Evolutionary conservation across 2,113 vertebrate species (phyloP).

Genomic region (Clarias magur): DNA sequence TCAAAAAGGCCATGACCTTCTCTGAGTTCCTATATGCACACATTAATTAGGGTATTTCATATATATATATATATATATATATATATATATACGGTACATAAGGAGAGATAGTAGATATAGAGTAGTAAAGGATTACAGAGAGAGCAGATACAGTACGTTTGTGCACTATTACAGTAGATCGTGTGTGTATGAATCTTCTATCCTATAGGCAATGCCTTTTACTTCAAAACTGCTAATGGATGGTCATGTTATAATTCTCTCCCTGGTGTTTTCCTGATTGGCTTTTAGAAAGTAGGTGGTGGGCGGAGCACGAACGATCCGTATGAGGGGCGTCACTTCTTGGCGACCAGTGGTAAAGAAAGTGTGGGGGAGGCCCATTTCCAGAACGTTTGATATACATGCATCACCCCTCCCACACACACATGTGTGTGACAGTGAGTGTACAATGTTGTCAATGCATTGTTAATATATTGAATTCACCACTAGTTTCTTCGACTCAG

Average conservation of each 20-base stretch:
- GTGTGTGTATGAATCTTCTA: not conserved
- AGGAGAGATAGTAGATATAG: not conserved
- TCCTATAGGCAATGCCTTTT: not conserved
- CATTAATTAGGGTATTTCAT: not conserved
- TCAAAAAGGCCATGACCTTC: not conserved
- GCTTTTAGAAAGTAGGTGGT: not conserved
- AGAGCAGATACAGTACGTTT: not conserved
- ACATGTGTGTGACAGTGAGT: not conserved
- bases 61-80: constrained; percentile 7
- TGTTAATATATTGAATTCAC: not conserved
- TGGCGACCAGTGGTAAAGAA: not conserved
- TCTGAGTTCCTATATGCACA: not conserved
- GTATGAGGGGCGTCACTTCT: not conserved
- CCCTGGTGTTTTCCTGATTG: not conserved
- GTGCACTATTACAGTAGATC: not conserved
- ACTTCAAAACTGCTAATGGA: not conserved
- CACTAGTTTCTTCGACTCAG: not conserved
- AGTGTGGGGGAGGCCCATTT: not conserved
- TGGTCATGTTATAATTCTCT: not conserved
- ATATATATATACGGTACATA: not conserved
- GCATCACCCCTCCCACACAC: not conserved
- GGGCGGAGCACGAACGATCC: not conserved
- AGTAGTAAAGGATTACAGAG: not conserved
- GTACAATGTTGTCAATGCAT: not conserved
- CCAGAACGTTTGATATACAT: not conserved